Evolutionary conservation across 2,888 invertebrate genomes (phyloP), one percentile per base, ranked within the genome.

Genomic region (Microplitis deprimator): DNA sequence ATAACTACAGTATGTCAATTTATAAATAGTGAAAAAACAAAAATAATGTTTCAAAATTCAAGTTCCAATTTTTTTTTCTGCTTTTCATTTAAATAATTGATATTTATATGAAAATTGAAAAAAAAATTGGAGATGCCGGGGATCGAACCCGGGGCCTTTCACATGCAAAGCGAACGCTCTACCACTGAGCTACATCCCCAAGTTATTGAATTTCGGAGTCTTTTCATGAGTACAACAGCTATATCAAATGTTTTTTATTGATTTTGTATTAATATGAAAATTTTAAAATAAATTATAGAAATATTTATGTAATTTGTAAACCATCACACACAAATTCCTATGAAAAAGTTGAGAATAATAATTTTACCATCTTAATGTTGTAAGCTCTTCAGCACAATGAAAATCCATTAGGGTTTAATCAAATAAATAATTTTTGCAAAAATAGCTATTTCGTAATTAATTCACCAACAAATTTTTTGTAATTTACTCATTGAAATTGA

Each of bases 131-230:
- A 94, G 95, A 95, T 96, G 95, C 96, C 95, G 96, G 96, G 96
- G 96, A 96, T 97, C 95, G 96, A 96, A 96, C 96, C 96, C 96
- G 95, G 96, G 96, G 95, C 96, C 96, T 96, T 96, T 96, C 96
- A 96, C 96, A 96, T 96, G 96, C 96, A 96, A 96, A 96, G 96
- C 96, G 96, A 96, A 96, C 96, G 96, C 96, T 96, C 96, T 96
- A 96, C 96, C 96, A 96, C 96, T 96, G 96, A 96, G 96, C 96
- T 96, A 96, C 96, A 96, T 96, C 96, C 93, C 93, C 93, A 70
- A 73, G 5, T 20, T 61, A 60, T 39, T 10, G n/a, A 41, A 38
- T 1, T 7, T 6, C 8, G 1, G 16, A 38, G 13, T 4, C 13
- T 67, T 38, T n/a, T 38, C 0, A 13, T 29, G 29, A 38, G 29